A percentile compares a stretch with the other conserved stretches of the same genome.
Evolutionary conservation across 2,113 vertebrate species (phyloP).

Genomic region (Cyprinodon variegatus): DNA sequence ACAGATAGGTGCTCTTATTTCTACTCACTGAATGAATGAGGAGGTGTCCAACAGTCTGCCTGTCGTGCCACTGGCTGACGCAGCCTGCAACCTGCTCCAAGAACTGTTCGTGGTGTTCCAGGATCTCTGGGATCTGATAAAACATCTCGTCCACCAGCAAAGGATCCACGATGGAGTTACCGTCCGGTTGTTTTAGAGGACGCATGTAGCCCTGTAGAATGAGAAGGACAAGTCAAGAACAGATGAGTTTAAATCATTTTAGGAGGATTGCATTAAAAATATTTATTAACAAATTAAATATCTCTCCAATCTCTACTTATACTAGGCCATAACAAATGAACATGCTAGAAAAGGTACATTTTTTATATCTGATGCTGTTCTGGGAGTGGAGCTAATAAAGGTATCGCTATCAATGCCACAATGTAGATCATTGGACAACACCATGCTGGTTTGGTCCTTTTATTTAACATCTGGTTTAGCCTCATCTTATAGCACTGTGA

Average conservation of each 20-base stretch:
- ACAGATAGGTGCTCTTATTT: background rate
- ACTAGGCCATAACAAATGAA: too few relatives aligned
- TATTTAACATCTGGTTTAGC: too few relatives aligned
- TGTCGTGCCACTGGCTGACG: constrained; percentile 92
- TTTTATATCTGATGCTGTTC: too few relatives aligned
- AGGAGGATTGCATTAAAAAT: background rate
- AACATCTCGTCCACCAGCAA: constrained; percentile 98
- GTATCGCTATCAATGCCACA: too few relatives aligned
- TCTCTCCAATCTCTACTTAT: too few relatives aligned
- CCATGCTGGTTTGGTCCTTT: too few relatives aligned
- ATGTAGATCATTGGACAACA: too few relatives aligned
- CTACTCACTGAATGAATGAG: constrained; percentile 91
- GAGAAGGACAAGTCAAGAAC: background rate
- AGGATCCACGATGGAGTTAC: constrained; percentile 89
- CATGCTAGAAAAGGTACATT: too few relatives aligned
- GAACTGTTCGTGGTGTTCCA: constrained; percentile 97
- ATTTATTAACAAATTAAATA: too few relatives aligned
- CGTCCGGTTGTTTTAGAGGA: constrained; percentile 93
- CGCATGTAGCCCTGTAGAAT: constrained; percentile 92
- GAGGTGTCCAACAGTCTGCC: constrained; percentile 93
- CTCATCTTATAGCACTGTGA: too few relatives aligned
- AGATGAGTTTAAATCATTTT: background rate
- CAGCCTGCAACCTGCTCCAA: constrained; percentile 91
- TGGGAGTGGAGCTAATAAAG: too few relatives aligned
- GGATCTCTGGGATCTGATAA: constrained; percentile 95